Evolutionary conservation across 2,797 vertebrate species (phyloP).

Genomic region (Anabacerthia variegaticeps): DNA sequence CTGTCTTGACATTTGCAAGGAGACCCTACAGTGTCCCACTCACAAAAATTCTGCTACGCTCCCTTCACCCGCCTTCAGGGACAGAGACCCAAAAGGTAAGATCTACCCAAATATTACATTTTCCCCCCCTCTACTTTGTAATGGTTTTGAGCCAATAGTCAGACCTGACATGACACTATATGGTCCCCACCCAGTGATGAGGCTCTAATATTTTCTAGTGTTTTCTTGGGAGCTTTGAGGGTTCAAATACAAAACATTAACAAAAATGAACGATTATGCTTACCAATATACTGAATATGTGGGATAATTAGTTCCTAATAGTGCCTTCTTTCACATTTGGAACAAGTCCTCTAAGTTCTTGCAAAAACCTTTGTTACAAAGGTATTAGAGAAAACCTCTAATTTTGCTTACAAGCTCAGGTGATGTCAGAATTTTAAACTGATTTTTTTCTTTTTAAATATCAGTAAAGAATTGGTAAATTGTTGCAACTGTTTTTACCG

Average conservation of each 20-base stretch:
- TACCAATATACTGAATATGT: not conserved
- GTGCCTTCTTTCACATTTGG: not conserved
- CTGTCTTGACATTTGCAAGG: slow-evolving; percentile 35
- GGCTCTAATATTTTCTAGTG: not conserved
- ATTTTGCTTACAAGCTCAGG: not conserved
- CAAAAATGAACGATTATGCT: not conserved
- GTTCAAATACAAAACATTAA: not conserved
- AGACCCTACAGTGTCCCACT: slow-evolving; percentile 83
- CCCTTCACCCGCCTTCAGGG: slow-evolving; percentile 35
- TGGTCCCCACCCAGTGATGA: not conserved
- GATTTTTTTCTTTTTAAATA: not conserved
- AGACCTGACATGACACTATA: not conserved
- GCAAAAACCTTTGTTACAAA: not conserved
- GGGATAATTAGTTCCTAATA: not conserved
- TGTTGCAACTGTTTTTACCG: not conserved
- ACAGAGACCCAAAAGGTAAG: slow-evolving; percentile 79
- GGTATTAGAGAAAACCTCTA: not conserved
- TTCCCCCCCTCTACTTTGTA: not conserved
- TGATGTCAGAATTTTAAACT: not conserved
- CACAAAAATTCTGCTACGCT: slow-evolving; percentile 41
- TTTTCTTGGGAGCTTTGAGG: not conserved
- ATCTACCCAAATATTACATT: not conserved
- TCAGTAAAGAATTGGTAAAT: not conserved
- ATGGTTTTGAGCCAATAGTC: not conserved
- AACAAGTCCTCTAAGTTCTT: not conserved